These are phyloP conservation scores for Tetranychus truncatus DNA, from an alignment of 2,888 invertebrate species.

Conservation along the genomic window DNA sequence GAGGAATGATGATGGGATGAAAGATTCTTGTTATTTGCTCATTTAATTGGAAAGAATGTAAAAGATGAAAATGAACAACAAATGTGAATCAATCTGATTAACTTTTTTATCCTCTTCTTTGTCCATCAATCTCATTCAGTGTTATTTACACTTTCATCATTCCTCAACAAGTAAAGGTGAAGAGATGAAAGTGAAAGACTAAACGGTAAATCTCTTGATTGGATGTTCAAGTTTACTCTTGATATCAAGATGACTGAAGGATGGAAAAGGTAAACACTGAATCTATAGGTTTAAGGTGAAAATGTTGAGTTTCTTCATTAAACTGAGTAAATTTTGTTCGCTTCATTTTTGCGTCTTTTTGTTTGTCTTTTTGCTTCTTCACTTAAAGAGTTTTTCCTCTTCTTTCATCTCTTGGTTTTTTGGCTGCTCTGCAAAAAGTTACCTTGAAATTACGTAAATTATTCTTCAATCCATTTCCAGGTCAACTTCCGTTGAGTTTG, in stretches of 20 bases:
- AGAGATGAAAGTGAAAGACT: no score
- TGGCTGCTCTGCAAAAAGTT: not conserved
- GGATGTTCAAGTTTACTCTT: not conserved
- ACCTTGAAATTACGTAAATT: not conserved
- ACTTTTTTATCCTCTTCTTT: not conserved
- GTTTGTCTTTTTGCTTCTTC: no score
- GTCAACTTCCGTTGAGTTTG: not conserved
- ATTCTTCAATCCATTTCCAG: not conserved
- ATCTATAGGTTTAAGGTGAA: no score
- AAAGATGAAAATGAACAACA: not conserved
- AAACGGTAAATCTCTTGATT: not conserved
- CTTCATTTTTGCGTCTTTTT: no score
- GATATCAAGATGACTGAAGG: not conserved
- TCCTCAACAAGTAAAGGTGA: not conserved
- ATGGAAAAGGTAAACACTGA: not conserved
- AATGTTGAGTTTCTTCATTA: no score
- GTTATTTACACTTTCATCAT: no score
- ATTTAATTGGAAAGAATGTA: not conserved
- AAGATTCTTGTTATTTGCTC: not conserved
- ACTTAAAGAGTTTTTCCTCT: not conserved
- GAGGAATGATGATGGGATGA: not conserved
- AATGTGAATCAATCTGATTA: not conserved
- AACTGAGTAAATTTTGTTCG: no score
- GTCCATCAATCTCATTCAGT: not conserved
- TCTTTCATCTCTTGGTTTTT: not conserved